A percentile compares a stretch with the other conserved stretches of the same genome.
Evolutionary conservation across 2,113 vertebrate genomes (phyloP).

Genomic region (Mobula birostris): DNA sequence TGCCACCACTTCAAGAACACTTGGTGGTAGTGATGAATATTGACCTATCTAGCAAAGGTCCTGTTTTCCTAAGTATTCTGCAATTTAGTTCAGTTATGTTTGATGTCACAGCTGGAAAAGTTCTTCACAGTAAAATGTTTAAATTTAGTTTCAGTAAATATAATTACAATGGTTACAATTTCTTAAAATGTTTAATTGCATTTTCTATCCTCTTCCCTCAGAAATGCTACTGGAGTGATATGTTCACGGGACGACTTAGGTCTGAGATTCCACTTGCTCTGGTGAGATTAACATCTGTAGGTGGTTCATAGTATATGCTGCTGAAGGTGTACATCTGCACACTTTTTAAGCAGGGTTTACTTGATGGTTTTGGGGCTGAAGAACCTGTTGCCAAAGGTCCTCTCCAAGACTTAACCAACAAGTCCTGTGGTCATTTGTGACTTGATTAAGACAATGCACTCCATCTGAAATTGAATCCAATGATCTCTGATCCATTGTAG

Average conservation of each 20-base stretch:
- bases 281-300: conserved; percentile 47
- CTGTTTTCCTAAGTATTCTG: neutral
- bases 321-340: neutral
- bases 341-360: neutral
- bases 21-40: no score
- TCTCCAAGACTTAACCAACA: no score
- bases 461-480: no score
- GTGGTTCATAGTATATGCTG: neutral
- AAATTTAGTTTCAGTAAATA: neutral
- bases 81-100: neutral
- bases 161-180: no score
- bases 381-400: no score
- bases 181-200: neutral
- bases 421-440: no score
- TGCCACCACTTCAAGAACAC: no score
- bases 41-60: no score
- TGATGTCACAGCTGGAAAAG: no score
- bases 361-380: no score
- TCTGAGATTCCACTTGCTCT: conserved; percentile 90
- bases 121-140: neutral
- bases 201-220: conserved; percentile 44
- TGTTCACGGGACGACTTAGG: conserved; percentile 92
- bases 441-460: no score
- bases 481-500: no score
- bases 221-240: conserved; percentile 96